Evolutionary conservation across 2,888 invertebrate species (phyloP), one percentile per base, ranked within the genome.

Genomic region (Icerya purchasi): DNA sequence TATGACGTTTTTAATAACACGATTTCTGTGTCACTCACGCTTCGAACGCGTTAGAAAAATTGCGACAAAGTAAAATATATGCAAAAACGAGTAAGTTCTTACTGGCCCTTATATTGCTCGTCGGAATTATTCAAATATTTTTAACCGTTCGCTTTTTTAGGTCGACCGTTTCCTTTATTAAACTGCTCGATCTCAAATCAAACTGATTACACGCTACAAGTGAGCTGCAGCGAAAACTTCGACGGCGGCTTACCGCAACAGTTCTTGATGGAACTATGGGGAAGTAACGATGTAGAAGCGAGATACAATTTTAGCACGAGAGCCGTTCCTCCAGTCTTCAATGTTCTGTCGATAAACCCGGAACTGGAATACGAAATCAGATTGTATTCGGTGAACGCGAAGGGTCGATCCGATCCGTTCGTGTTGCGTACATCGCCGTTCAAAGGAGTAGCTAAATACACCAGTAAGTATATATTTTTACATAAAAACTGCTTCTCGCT

Each of bases 101-200:
- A n/a, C n/a, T n/a, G n/a, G n/a, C n/a, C n/a, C n/a, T n/a, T n/a
- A n/a, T n/a, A n/a, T n/a, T n/a, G n/a, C n/a, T n/a, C n/a, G n/a
- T n/a, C n/a, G n/a, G n/a, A n/a, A n/a, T n/a, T n/a, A n/a, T n/a
- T n/a, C n/a, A n/a, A n/a, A n/a, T n/a, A n/a, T n/a, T n/a, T n/a
- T n/a, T n/a, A n/a, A n/a, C n/a, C n/a, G n/a, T n/a, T n/a, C n/a
- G n/a, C n/a, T 36, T 36, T 5, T 71, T 54, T 75, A 88, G 91
- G 90, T 69, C 84, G 87, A 55, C 91, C 91, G 3, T 88, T 89
- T 70, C 83, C 87, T 58, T 76, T 90, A 60, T 82, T 84, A 69
- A 91, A 91, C 73, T 91, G 91, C 72, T 80, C 85, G 18, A 81
- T 90, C 24, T 81, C 83, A 59, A 91, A 91, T 73, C 86, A 89